phyloP scores from a whole-genome alignment of 2,113 vertebrate genomes.

The Hippocampus mohnikei region DNA sequence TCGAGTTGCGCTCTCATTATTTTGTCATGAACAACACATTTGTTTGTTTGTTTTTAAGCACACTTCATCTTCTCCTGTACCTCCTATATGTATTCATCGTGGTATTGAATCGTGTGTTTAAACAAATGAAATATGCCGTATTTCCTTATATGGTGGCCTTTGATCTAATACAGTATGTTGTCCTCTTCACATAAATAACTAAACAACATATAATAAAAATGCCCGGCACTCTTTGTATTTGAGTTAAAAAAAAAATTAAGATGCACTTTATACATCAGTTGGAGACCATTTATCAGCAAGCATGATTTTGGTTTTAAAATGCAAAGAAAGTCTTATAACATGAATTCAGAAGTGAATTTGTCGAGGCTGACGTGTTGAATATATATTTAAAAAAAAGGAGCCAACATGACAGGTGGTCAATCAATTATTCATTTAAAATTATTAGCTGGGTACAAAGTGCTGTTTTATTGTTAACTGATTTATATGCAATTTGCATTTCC shows the following conservation, averaged over 20 bases:
- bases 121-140: conserved; percentile 1
- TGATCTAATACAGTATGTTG: background rate
- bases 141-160: background rate
- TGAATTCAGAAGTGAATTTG: background rate
- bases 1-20: background rate
- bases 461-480: background rate
- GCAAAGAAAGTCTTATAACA: background rate
- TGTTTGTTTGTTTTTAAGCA: conserved; percentile 2
- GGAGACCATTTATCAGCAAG: background rate
- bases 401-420: background rate
- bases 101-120: conserved; percentile 16
- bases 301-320: background rate
- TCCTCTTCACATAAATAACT: background rate
- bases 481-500: background rate
- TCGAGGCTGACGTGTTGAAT: too few relatives aligned
- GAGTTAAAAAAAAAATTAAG: background rate
- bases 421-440: background rate
- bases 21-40: background rate
- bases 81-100: conserved; percentile 15
- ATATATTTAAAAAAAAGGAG: background rate
- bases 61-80: conserved; percentile 13
- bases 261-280: conserved; percentile 2
- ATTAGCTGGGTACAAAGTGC: background rate
- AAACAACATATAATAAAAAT: background rate
- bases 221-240: background rate